Evolutionary conservation across 2,113 vertebrate genomes (phyloP), one percentile per base, ranked within the genome.

Genomic region (Coracopsis vasa): DNA sequence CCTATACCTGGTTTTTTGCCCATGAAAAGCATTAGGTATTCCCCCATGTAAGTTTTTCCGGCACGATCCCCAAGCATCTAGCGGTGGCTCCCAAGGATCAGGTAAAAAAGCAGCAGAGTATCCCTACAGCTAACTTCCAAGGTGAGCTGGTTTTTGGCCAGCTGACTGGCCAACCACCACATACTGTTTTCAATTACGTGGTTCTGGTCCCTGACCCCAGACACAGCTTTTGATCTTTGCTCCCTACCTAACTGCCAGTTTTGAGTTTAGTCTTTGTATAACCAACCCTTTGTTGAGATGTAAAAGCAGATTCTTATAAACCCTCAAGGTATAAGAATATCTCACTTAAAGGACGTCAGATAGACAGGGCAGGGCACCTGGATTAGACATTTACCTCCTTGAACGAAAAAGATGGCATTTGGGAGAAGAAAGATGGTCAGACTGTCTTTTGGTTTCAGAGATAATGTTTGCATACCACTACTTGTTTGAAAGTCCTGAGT

Each of bases 201-300:
- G 15, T 25, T 16, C 17, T 13, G 25, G 29, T 35, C 61, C 41
- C 50, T 35, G 33, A 65, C 47, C 24, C 16, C 28, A 77, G 35
- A 44, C 28, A 29, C 8, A 70, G 29, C 41, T 74, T 73, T 70
- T 0, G 0, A 4, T 65, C 45, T 47, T 70, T 35, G 17, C 29
- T 75, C 13, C 8, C 41, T 48, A 11, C 48, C 15, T 37, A 18
- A 2, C 21, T 23, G 37, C 27, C 21, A 24, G 39, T 37, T 83
- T 72, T 44, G 56, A 58, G 56, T 24, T 58, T 31, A 39, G 11
- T 21, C 62, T 79, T 51, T 62, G 56, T 66, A 23, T 83, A 75
- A 47, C 24, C 88, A 67, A 10, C 21, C 13, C n/a, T 71, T 67
- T 71, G 41, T 0, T 37, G 83, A 69, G 35, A 29, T 50, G 13